phyloP scores from a whole-genome alignment of 1,140 invertebrate genomes.

The Macrosteles quadrilineatus region DNA sequence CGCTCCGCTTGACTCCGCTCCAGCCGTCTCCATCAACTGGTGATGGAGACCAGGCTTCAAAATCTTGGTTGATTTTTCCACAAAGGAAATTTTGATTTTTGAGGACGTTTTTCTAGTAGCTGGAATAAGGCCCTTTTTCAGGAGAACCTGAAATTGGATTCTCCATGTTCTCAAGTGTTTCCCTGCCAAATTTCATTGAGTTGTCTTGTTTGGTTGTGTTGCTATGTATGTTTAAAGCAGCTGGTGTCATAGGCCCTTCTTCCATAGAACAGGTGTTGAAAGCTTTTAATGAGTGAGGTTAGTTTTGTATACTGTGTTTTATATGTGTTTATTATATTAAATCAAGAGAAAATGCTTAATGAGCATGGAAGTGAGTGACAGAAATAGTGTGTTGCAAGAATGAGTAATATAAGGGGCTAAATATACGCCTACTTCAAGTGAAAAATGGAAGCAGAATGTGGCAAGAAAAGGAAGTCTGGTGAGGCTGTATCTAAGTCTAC shows the following conservation, averaged over 20 bases:
- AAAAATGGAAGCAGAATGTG: not conserved
- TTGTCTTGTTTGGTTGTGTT: too few species aligned
- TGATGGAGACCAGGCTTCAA: too few species aligned
- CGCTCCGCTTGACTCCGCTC: too few species aligned
- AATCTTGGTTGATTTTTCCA: too few species aligned
- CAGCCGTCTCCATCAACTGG: too few species aligned
- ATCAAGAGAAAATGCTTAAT: not conserved
- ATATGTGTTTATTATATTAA: not conserved
- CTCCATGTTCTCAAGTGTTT: too few species aligned
- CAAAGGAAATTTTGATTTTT: too few species aligned
- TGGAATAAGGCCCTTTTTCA: too few species aligned
- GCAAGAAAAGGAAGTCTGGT: not conserved
- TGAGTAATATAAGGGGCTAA: not conserved
- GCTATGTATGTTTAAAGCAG: not conserved
- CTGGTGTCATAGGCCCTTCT: not conserved
- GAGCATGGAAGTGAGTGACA: not conserved
- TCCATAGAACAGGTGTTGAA: not conserved
- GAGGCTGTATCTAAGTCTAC: slow-evolving; percentile 1
- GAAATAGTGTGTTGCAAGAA: not conserved
- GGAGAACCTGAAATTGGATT: too few species aligned
- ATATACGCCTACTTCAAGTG: not conserved
- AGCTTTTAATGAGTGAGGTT: not conserved
- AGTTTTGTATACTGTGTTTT: not conserved
- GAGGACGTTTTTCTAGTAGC: too few species aligned
- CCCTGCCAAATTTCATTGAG: too few species aligned